A percentile compares a stretch with the other conserved stretches of the same genome.
Evolutionary conservation across 2,113 vertebrate genomes (phyloP).

Genomic region (Globicephala melas): DNA sequence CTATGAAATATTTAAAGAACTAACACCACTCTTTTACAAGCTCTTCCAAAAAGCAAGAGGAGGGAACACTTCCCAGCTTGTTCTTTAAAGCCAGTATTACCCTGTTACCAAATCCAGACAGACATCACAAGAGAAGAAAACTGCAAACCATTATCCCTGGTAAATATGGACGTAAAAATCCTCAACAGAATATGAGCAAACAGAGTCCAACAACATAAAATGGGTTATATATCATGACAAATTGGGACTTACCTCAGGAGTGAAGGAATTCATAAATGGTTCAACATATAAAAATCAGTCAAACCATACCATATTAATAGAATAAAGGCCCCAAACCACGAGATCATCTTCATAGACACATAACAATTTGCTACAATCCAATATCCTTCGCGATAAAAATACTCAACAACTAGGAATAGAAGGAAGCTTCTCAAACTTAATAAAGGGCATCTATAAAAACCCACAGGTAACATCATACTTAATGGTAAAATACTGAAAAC

Average conservation of each 20-base stretch:
- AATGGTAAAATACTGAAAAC: not conserved
- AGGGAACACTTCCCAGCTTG: not conserved
- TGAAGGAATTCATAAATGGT: not conserved
- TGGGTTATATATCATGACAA: not conserved
- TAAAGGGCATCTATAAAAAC: not conserved
- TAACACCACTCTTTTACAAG: not conserved
- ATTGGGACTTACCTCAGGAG: not conserved
- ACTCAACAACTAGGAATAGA: not conserved
- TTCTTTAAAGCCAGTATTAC: not conserved
- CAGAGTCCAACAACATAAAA: not conserved
- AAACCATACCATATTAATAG: not conserved
- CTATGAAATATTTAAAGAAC: not conserved
- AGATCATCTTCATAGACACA: not conserved
- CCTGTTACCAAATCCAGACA: not conserved
- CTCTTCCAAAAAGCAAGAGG: not conserved
- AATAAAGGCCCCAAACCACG: not conserved
- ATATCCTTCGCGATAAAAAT: not conserved
- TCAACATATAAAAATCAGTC: not conserved
- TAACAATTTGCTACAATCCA: not conserved
- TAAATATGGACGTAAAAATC: not conserved
- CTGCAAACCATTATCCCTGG: not conserved
- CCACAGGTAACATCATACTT: not conserved
- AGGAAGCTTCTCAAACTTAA: not conserved
- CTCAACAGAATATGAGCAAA: not conserved
- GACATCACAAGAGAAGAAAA: not conserved